Evolutionary conservation across 2,888 invertebrate species (phyloP), one percentile per base, ranked within the genome.

Genomic region (Lacanobia oleracea): DNA sequence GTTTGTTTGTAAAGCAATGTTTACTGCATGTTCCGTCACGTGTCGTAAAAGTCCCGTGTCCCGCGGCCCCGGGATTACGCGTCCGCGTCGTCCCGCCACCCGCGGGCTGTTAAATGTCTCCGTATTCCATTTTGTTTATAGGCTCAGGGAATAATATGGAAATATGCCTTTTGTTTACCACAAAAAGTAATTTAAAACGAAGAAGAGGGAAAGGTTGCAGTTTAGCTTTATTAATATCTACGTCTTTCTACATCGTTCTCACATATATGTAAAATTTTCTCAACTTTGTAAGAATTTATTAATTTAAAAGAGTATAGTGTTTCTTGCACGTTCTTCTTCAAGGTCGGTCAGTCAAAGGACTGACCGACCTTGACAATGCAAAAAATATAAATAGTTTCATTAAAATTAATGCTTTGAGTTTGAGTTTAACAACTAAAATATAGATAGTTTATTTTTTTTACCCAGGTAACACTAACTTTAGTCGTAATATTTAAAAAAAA

Each of bases 21-120:
- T 70, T 16, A 63, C n/a, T 40, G 57, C 54, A 48, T 37, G 48
- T 27, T 18, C 9, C 43, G 33, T 23, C 60, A 57, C 51, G 48
- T 51, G 14, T 75, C 75, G 50, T 79, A 77, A 67, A 72, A 67
- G 61, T 62, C 21, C 48, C 27, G 53, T 37, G 12, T 60, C 40
- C 40, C 27, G n/a, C 50, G 2, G 10, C 50, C 57, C 37, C 40
- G 18, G 59, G 53, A 64, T 74, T 27, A 21, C n/a, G n/a, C 27
- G 45, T 51, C 50, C 53, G 62, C 67, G 53, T 23, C 57, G 40
- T 33, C 18, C 16, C 45, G 21, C 53, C 65, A 50, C n/a, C 23
- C n/a, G 53, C 37, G 61, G 27, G 54, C 64, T 78, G 54, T 61
- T 56, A 60, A 64, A 65, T 45, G 14, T 57, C 51, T 51, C 50